phyloP scores from a whole-genome alignment of 2,113 vertebrate genomes.

The Pterophyllum scalare region DNA sequence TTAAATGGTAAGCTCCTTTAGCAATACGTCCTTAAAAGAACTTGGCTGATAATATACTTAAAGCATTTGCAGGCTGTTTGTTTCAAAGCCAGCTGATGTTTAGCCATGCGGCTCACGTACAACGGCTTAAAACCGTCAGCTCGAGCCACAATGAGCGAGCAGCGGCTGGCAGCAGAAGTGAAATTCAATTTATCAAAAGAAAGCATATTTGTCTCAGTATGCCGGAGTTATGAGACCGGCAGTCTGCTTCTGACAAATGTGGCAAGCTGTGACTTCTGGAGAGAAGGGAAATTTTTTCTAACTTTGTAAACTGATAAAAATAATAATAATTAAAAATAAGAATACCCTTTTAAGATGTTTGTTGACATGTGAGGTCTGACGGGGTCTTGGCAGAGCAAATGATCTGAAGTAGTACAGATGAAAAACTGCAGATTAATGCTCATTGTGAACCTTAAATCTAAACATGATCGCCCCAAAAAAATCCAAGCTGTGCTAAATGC shows the following conservation, averaged over 20 bases:
- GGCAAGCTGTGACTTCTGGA: neutral
- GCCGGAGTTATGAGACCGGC: slow-evolving; percentile 4
- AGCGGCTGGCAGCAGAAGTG: slow-evolving; percentile 75
- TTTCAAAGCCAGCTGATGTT: slow-evolving; percentile 88
- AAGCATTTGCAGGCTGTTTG: slow-evolving; percentile 92
- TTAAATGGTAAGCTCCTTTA: slow-evolving; percentile 99
- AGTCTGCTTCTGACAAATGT: neutral
- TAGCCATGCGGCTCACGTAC: slow-evolving; percentile 91
- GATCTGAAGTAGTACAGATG: neutral
- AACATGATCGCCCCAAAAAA: neutral
- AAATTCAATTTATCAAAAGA: slow-evolving; percentile 66
- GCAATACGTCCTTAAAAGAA: slow-evolving; percentile 97
- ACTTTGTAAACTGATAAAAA: neutral
- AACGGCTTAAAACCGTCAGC: slow-evolving; percentile 89
- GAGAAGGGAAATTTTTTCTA: neutral
- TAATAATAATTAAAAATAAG: too few species aligned
- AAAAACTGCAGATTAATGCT: neutral
- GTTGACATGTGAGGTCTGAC: neutral
- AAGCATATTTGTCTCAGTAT: slow-evolving; percentile 57
- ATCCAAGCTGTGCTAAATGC: neutral
- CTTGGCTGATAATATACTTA: slow-evolving; percentile 98
- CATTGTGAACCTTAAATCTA: neutral
- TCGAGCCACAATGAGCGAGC: slow-evolving; percentile 84
- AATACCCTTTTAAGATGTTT: neutral
- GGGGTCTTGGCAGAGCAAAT: neutral